These are phyloP conservation scores for Argyresthia albistria DNA, from an alignment of 2,888 invertebrate species.

Conservation along the genomic window DNA sequence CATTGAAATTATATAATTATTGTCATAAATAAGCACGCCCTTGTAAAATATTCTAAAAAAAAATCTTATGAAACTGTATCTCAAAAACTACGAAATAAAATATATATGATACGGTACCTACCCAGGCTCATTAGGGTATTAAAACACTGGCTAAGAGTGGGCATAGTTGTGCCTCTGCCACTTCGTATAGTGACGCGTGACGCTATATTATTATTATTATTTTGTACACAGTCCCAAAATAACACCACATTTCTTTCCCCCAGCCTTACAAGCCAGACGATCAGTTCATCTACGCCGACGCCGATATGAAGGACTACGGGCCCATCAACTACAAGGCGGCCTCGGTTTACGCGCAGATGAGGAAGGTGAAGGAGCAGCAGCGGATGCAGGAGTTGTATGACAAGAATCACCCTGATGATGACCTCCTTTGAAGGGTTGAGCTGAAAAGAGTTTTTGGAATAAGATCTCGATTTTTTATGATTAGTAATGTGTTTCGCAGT, in stretches of 20 bases:
- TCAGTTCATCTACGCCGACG: slow-evolving; percentile 88
- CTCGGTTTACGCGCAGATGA: slow-evolving; percentile 84
- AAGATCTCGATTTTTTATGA: background rate
- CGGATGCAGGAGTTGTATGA: slow-evolving; percentile 58
- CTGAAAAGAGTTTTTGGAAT: background rate
- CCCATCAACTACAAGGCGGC: slow-evolving; percentile 94
- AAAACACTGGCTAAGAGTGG: no score
- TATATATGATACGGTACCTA: no score
- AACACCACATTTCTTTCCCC: slow-evolving; percentile 18
- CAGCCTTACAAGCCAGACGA: slow-evolving; percentile 90
- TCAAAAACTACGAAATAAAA: no score
- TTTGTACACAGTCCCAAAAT: background rate
- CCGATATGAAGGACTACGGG: slow-evolving; percentile 91
- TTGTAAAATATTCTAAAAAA: no score
- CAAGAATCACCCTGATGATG: slow-evolving; percentile 44
- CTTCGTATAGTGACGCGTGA: no score
- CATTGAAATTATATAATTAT: no score
- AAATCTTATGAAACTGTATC: no score
- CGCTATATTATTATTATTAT: no score
- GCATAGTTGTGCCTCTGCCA: no score
- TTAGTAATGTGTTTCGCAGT: background rate
- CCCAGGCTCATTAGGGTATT: no score
- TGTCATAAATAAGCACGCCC: no score
- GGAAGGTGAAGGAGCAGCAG: slow-evolving; percentile 73
- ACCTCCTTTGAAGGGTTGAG: slow-evolving; percentile 36